Evolutionary conservation across 2,797 vertebrate species (phyloP), one percentile per base, ranked within the genome.

Genomic region (Saxicola maurus): DNA sequence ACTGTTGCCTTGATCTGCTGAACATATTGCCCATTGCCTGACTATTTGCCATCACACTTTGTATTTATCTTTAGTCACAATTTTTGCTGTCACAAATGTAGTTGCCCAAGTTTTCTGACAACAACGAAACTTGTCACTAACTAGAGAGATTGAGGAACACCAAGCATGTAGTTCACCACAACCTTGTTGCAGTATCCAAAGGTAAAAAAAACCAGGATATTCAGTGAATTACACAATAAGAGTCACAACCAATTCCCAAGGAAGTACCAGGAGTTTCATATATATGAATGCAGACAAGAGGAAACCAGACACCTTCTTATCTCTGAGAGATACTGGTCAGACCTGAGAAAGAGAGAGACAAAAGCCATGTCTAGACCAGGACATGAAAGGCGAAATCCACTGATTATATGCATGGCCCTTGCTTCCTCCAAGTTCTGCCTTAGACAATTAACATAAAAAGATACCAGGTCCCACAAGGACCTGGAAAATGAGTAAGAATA

Each of bases 281-380:
- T 38, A 30, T 64, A n/a, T 38, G 51, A 55, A 72, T 21, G 33
- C 62, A 91, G 73, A 81, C 48, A 56, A 72, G 66, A 72, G 45
- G 74, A 87, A 92, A 67, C 17, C 59, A 95, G 89, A 93, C 85
- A 91, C 74, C 62, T 82, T 72, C 75, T 66, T 40, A 94, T 94
- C 62, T 94, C 59, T 37, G 17, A 86, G 43, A 87, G 66, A 51
- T 43, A 55, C 17, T 88, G 62, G 33, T 91, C 79, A 94, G 66
- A 68, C 62, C 27, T 59, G 48, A 81, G 83, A 94, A 89, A 66
- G 10, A 72, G 23, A 66, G 46, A 74, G 11, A 35, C 35, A 35
- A 35, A 35, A 35, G 21, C 8, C 46, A 27, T 49, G 30, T 69
- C 60, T 71, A 67, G 56, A 71, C 35, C 35, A 74, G 61, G 19